phyloP scores from a whole-genome alignment of 1,140 invertebrate species.

The Cryptotermes secundus region DNA sequence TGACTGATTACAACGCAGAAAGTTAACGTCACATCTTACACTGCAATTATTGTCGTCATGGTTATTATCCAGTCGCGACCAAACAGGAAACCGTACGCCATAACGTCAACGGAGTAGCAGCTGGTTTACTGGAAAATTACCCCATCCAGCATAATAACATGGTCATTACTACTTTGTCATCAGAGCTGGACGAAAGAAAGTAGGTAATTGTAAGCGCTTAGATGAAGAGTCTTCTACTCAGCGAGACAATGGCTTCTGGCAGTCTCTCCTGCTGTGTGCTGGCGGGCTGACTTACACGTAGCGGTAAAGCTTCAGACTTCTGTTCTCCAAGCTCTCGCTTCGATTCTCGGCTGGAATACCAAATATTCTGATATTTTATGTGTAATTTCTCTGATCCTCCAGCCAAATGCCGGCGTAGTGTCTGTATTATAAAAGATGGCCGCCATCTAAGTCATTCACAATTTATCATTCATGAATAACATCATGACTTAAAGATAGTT shows the following conservation, averaged over 20 bases:
- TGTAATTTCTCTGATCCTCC: no score
- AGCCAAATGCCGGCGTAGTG: no score
- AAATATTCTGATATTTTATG: no score
- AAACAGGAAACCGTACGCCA: neutral
- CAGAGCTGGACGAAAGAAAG: neutral
- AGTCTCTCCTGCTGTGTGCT: neutral
- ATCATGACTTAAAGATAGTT: no score
- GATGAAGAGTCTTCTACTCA: neutral
- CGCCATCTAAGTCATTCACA: no score
- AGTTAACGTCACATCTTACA: slow-evolving; percentile 6
- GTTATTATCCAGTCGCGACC: neutral
- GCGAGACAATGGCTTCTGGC: neutral
- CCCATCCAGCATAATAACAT: slow-evolving; percentile 10
- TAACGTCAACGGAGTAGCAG: neutral
- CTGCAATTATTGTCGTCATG: slow-evolving; percentile 12
- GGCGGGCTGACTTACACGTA: no score
- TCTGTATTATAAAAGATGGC: no score
- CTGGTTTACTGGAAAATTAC: neutral
- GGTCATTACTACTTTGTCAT: slow-evolving; percentile 3
- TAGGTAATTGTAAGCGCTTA: neutral
- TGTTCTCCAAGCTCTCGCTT: no score
- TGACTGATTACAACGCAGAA: neutral
- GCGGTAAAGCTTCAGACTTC: no score
- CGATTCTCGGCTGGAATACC: no score
- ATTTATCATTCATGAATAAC: no score